Evolutionary conservation across 2,797 vertebrate genomes (phyloP).

Genomic region (Onychomys leucogaster): DNA sequence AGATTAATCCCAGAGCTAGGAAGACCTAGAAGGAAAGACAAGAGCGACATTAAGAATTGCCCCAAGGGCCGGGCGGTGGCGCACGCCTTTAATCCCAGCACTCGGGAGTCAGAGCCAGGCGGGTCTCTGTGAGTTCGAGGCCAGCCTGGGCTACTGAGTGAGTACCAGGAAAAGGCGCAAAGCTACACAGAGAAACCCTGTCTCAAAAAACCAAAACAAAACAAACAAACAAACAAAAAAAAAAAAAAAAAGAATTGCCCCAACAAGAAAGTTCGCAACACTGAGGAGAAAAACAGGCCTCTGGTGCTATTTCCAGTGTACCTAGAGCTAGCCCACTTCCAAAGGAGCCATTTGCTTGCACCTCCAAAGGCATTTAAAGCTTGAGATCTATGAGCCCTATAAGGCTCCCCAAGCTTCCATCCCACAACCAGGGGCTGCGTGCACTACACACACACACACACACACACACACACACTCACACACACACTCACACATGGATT

Average conservation of each 20-base stretch:
- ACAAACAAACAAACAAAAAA: no score
- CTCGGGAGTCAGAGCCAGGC: no score
- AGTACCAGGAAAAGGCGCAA: no score
- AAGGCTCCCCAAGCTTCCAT: neutral
- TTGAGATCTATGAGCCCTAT: neutral
- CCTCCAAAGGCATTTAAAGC: constrained; percentile 17
- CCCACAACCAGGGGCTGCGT: neutral
- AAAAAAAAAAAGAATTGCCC: constrained; percentile 39
- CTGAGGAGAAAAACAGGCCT: neutral
- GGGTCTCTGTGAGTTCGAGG: no score
- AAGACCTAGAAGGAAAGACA: constrained; percentile 88
- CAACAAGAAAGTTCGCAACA: neutral
- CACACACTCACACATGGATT: neutral
- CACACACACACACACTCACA: neutral
- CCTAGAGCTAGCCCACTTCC: neutral
- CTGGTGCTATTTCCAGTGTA: neutral
- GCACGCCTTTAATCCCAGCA: no score
- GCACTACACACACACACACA: neutral
- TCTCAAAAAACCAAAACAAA: no score
- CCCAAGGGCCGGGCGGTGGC: no score
- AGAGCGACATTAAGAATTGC: constrained; percentile 43
- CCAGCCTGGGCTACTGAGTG: no score
- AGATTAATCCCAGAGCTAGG: constrained; percentile 91
- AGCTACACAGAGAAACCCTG: no score
- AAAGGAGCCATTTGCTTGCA: constrained; percentile 26